These are phyloP conservation scores for Drosophila lutescens DNA, from an alignment of 2,888 invertebrate species.

Conservation along the genomic window DNA sequence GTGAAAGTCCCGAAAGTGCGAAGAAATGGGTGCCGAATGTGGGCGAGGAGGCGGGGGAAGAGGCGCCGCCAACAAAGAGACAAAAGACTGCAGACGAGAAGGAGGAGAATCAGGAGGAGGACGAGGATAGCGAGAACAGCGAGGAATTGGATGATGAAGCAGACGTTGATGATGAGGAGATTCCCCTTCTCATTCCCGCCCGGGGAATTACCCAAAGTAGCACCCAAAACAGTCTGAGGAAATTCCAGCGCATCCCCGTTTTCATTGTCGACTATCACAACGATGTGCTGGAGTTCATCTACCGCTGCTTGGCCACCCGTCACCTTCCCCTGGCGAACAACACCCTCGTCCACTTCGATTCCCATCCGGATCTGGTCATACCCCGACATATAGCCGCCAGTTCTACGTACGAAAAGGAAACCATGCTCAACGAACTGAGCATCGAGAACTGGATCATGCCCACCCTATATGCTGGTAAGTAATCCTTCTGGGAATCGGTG, in stretches of 20 bases:
- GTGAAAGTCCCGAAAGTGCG: constrained; percentile 61
- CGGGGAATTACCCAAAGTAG: constrained; percentile 24
- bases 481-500: too few relatives aligned
- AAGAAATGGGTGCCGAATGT: constrained; percentile 15
- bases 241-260: constrained; percentile 87
- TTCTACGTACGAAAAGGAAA: constrained; percentile 89
- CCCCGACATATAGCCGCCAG: constrained; percentile 91
- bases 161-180: constrained; percentile 27
- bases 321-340: constrained; percentile 91
- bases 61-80: constrained; percentile 61
- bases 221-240: constrained; percentile 56
- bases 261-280: constrained; percentile 92
- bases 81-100: constrained; percentile 34
- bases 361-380: constrained; percentile 96
- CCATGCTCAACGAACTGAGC: constrained; percentile 89
- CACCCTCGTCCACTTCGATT: constrained; percentile 93
- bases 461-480: constrained; percentile 89
- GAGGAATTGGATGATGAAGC: constrained; percentile 13
- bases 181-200: constrained; percentile 46
- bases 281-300: constrained; percentile 91
- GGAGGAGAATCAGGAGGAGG: constrained; percentile 4
- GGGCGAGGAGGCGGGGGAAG: constrained; percentile 20
- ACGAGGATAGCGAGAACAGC: constrained; percentile 12
- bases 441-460: constrained; percentile 98
- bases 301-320: constrained; percentile 91